Base-by-base conservation (phyloP, 2,888 invertebrate genomes). In the Hoplodrina blanda region DNA sequence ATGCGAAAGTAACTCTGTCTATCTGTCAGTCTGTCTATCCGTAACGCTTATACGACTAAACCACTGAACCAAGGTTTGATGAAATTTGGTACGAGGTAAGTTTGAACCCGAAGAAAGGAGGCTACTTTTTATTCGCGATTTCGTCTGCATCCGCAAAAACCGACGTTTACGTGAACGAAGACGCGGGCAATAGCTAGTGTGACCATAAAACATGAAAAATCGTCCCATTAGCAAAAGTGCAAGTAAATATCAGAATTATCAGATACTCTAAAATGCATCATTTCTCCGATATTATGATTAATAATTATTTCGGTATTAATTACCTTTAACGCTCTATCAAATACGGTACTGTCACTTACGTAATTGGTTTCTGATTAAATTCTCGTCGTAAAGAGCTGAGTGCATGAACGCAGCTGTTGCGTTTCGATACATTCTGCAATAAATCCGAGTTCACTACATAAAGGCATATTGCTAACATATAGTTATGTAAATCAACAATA, bases 311-410 rank as follows among this genome's bases (percentile, higher is more conserved):
- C 30, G n/a, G n/a, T 62, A 37, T 30, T 63, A 65, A 13, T 56
- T 17, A 25, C 11, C 52, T 15, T 44, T 62, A 17, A 61, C 69
- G 49, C 55, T 67, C 41, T 25, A 50, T 65, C 15, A 30, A 64
- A 65, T 73, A 65, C n/a, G 50, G 56, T 46, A 72, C 56, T 73
- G 37, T 67, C 69, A 68, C 59, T 70, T 62, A 81, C 72, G 81
- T 84, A 86, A 88, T 86, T 86, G 87, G 78, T 85, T 85, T 83
- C 77, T 83, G 85, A 88, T 89, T 86, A 87, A 89, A 88, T 78
- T 76, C 59, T 65, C 80, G 81, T 85, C 85, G 83, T 89, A 87
- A 89, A 91, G 81, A 85, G 82, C 74, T 77, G 65, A 77, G 62
- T 82, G 85, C 84, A 85, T 81, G 82, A 67, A 59, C 82, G 75